Evolutionary conservation across 2,113 vertebrate genomes (phyloP).

Genomic region (Baryphthengus martii): DNA sequence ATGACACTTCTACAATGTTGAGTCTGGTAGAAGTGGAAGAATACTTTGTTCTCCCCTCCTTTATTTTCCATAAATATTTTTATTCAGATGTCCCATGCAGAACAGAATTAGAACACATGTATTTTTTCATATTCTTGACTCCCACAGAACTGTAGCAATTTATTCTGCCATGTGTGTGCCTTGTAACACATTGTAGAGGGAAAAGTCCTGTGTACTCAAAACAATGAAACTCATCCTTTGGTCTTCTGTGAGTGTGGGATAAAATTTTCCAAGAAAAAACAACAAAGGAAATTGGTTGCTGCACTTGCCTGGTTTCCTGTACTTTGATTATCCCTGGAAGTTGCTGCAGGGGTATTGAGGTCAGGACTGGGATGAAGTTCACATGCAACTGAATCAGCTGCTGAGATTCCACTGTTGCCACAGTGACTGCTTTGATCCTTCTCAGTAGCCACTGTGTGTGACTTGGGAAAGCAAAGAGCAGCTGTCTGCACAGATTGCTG

Average conservation of each 20-base stretch:
- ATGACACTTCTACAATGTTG: background rate
- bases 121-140: background rate
- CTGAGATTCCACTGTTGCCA: conserved; percentile 23
- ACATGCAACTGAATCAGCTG: background rate
- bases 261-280: background rate
- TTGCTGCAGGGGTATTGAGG: background rate
- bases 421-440: conserved; percentile 52
- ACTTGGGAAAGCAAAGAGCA: background rate
- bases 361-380: background rate
- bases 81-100: background rate
- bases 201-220: background rate
- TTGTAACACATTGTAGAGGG: background rate
- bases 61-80: background rate
- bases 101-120: background rate
- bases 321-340: background rate
- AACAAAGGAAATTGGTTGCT: background rate
- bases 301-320: background rate
- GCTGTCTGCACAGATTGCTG: background rate
- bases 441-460: background rate
- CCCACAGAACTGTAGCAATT: background rate
- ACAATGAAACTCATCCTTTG: background rate
- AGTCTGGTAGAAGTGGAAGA: background rate
- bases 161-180: background rate
- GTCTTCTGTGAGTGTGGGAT: background rate
- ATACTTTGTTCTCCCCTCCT: background rate